Evolutionary conservation across 2,797 vertebrate genomes (phyloP).

Genomic region (Manis crassicaudata): DNA sequence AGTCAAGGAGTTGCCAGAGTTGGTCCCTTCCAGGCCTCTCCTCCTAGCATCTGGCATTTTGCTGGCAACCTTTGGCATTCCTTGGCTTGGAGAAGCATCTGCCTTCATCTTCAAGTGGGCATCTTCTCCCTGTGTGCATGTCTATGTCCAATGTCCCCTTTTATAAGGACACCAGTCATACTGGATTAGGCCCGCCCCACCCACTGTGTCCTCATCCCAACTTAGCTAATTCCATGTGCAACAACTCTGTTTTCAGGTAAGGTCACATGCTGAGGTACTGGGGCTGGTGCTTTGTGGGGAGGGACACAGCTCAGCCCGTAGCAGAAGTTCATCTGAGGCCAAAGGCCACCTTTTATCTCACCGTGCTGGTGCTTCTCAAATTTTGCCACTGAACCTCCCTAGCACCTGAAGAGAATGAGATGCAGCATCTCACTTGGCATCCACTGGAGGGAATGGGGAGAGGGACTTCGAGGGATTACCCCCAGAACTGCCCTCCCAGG

Average conservation of each 20-base stretch:
- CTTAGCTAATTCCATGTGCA: neutral
- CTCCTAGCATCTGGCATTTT: neutral
- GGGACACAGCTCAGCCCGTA: neutral
- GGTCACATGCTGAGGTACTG: neutral
- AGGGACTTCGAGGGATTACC: neutral
- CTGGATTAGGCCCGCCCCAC: neutral
- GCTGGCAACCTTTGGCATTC: neutral
- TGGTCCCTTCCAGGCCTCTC: neutral
- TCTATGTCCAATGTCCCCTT: neutral
- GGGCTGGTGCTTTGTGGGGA: neutral
- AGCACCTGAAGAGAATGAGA: neutral
- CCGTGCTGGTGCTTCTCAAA: neutral
- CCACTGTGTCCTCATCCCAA: neutral
- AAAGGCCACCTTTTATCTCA: neutral
- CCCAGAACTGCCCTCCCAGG: neutral
- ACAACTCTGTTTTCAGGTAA: neutral
- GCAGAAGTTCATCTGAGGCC: neutral
- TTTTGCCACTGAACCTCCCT: neutral
- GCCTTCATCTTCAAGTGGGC: neutral
- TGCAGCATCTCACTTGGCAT: neutral
- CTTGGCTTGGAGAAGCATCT: neutral
- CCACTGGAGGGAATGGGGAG: neutral
- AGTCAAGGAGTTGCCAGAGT: neutral
- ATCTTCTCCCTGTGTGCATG: neutral
- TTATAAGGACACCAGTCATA: neutral